Base-by-base conservation (phyloP, 2,113 vertebrate genomes). In the Scatophagus argus region DNA sequence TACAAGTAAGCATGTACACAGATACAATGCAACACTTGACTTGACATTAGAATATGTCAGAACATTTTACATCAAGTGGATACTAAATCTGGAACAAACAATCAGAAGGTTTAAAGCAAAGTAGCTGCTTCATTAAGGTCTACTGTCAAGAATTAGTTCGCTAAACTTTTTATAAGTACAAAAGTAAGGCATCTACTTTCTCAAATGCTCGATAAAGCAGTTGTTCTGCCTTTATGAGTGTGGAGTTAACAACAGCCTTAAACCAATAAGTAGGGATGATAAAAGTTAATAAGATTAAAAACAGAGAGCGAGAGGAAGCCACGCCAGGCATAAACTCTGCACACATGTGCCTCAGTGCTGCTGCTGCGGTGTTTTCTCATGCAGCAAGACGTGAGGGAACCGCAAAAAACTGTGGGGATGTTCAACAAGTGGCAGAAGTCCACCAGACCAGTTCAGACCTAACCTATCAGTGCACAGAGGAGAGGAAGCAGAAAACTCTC, bases 391-490 rank as follows among this genome's bases (percentile, higher is more conserved):
- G 69, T n/a, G 32, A 39, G 66, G 56, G 80, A 92, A 93, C 88
- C 79, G 27, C 88, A 89, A 54, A n/a, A 87, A 91, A 83, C 74
- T 62, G 81, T 77, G 89, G 82, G 89, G 93, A 93, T 93, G 94
- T 94, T 94, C 92, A 94, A 94, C 94, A 94, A 95, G 94, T 95
- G 89, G 90, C 88, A 91, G 64, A 90, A 90, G 90, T 94, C 73
- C 84, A 92, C 86, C 88, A 84, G 91, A 93, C 90, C 93, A 87
- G 93, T 93, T 93, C 76, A 85, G 91, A 90, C 81, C 92, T 87
- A 93, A 95, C 92, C 96, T 93, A 92, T 94, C 93, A 92, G 89
- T 91, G 91, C 91, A 77, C 90, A 86, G 91, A 84, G 73, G 72
- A 90, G 93, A 93, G 89, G 91, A 92, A 90, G 87, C 87, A 90